Evolutionary conservation across 64 coral and sea anemone species (phyloP).

Genomic region (Platygyra sinensis): DNA sequence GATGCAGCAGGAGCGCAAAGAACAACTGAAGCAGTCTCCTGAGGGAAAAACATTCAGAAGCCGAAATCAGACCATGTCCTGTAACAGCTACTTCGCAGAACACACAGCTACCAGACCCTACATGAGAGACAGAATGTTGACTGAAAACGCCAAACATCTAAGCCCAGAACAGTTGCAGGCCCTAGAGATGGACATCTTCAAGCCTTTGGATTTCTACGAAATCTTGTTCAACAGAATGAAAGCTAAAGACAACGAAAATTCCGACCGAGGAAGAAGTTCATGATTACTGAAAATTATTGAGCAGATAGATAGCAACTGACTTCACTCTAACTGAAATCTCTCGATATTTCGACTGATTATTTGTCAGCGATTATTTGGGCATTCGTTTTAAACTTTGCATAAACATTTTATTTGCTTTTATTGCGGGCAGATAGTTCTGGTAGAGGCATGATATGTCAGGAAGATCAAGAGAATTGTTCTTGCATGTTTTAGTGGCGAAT

Average conservation of each 20-base stretch:
- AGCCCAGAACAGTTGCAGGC: background rate
- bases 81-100: background rate
- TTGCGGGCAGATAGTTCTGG: too few species aligned
- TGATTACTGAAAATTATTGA: too few species aligned
- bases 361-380: too few species aligned
- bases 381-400: too few species aligned
- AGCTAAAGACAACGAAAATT: background rate
- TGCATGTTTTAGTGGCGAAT: too few species aligned
- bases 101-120: background rate
- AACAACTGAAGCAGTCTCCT: background rate
- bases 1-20: background rate
- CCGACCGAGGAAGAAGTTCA: background rate
- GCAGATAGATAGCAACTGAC: too few species aligned
- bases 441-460: too few species aligned
- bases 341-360: too few species aligned
- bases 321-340: too few species aligned
- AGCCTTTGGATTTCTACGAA: background rate
- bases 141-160: background rate
- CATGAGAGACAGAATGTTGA: background rate
- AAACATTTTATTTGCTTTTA: too few species aligned
- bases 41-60: background rate
- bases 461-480: too few species aligned
- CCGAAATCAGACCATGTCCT: background rate
- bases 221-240: constrained; percentile 4
- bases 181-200: background rate